Conservation (phyloP, 2,888 invertebrate species). For the Tetanocera ferruginea region DNA sequence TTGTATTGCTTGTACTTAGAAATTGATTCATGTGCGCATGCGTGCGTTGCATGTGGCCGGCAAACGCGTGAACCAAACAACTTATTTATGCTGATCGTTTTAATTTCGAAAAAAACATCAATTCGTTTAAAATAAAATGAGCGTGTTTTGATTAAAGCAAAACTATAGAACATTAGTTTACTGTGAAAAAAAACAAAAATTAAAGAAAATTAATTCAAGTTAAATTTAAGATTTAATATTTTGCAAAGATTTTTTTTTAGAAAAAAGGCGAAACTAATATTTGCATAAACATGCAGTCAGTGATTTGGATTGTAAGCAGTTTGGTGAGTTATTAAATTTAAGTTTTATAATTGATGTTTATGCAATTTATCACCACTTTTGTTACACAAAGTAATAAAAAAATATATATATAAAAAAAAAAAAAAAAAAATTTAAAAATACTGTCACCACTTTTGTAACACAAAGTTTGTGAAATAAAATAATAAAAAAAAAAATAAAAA, state of each 20-base stretch:
- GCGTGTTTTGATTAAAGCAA: no score
- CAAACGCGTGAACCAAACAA: no score
- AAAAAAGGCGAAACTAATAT: not conserved
- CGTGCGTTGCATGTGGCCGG: not conserved
- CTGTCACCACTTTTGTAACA: no score
- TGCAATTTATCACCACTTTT: no score
- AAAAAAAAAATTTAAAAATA: no score
- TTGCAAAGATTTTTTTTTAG: not conserved
- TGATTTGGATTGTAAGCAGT: not conserved
- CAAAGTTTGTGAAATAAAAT: no score
- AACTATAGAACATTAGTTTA: no score
- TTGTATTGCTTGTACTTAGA: not conserved
- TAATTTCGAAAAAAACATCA: no score
- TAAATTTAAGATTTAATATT: not conserved
- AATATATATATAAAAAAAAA: not conserved
- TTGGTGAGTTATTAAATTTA: slow-evolving; percentile 13
- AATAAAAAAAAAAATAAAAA: no score
- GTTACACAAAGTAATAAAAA: not conserved
- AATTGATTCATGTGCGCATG: slow-evolving; percentile 7
- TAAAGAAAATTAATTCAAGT: not conserved
- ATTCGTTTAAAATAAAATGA: no score
- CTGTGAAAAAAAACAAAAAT: not conserved
- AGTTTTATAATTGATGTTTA: no score
- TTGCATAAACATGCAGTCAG: not conserved
- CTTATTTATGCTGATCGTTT: no score